Evolutionary conservation across 2,113 vertebrate species (phyloP), one percentile per base, ranked within the genome.

Genomic region (Choloepus hoffmanni): DNA sequence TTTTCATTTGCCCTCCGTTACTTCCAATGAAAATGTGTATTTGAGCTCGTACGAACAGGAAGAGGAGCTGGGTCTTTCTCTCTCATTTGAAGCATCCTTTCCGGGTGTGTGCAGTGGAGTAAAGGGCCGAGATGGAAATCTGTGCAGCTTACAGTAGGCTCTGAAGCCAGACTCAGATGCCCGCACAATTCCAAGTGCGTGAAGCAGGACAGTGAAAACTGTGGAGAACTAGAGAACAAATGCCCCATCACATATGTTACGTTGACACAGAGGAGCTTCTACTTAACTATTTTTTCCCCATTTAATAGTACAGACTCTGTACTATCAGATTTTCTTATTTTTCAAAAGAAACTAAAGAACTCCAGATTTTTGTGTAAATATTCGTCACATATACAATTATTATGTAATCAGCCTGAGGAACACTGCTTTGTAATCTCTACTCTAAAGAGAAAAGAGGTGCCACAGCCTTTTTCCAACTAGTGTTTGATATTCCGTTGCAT

Each of bases 331-430:
- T 84, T 93, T 82, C 89, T 83, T 30, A 79, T 85, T 55, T 48
- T 72, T 92, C 28, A 88, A 60, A 74, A 87, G 36, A 93, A 60
- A 40, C 6, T 15, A 21, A 72, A 77, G 65, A 84, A 70, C 24
- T 7, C 26, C n/a, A 55, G 53, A 40, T 53, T 83, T 89, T 62
- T 77, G 4, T 78, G 28, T 60, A 18, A 67, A 18, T 63, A 50
- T 15, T 74, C 24, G 65, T 65, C 30, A 60, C 50, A 30, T 48
- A 76, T 48, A 48, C 15, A 45, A 23, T 43, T 74, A 15, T 74
- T 26, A 23, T 19, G 65, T 8, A 53, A 55, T 89, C 65, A 93
- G 48, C 24, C 23, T 13, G 33, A 43, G 21, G 11, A 3, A 53
- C 36, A 73, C 58, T 43, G 0, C 28, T 77, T 89, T 62, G 23